Percentiles rank a stretch among this genome's conserved stretches.
phyloP scores from a whole-genome alignment of 2,797 vertebrate genomes.

The Anabacerthia variegaticeps region DNA sequence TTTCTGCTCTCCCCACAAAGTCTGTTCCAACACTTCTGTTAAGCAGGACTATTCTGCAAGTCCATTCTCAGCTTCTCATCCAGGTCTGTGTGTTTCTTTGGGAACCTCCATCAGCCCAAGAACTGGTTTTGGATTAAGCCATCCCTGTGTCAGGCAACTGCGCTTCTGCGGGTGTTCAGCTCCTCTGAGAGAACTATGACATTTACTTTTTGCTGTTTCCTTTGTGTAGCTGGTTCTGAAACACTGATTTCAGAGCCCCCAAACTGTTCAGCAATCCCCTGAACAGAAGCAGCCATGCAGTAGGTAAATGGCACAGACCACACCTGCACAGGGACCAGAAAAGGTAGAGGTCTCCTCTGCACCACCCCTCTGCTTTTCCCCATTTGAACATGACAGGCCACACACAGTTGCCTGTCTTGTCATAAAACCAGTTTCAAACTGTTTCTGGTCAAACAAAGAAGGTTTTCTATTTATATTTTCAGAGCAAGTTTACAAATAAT shows the following conservation, averaged over 20 bases:
- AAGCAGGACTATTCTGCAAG: background rate
- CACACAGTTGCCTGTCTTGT: background rate
- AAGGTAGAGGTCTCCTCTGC: background rate
- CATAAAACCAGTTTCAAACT: background rate
- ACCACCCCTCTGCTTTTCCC: background rate
- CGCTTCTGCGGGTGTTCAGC: background rate
- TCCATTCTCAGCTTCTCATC: background rate
- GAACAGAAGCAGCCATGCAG: background rate
- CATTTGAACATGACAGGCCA: background rate
- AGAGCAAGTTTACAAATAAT: background rate
- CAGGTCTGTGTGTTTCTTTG: background rate
- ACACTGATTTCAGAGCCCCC: background rate
- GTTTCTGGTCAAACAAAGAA: background rate
- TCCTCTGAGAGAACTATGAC: background rate
- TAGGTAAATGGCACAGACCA: background rate
- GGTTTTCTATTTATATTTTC: background rate
- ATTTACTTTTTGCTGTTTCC: background rate
- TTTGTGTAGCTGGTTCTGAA: background rate
- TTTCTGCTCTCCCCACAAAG: background rate
- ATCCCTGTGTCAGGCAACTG: background rate
- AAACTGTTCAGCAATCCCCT: background rate
- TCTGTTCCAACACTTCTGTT: background rate
- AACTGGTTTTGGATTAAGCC: background rate
- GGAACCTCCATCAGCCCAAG: background rate
- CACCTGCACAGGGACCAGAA: background rate